Conservation (phyloP, 2,797 vertebrate genomes). For the Gallinago stenura region DNA sequence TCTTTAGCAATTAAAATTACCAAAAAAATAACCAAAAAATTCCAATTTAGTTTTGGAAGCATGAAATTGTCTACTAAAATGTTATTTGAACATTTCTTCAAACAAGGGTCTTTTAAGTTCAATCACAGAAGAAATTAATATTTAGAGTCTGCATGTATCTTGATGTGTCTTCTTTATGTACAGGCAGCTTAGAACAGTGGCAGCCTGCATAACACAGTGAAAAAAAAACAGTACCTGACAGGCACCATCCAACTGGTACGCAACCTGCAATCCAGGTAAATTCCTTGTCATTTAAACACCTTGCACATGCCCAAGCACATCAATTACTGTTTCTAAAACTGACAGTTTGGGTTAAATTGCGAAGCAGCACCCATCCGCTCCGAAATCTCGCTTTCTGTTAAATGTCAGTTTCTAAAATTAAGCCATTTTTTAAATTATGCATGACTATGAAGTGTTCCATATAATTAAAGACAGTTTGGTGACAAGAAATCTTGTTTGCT, state of each 20-base stretch:
- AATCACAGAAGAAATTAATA: not conserved
- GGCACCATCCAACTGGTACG: not conserved
- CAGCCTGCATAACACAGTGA: not conserved
- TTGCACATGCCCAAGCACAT: not conserved
- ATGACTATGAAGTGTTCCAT: not conserved
- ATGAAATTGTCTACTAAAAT: not conserved
- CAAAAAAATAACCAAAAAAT: not conserved
- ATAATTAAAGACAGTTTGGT: not conserved
- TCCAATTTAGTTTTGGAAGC: not conserved
- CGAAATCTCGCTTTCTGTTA: not conserved
- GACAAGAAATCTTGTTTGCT: not conserved
- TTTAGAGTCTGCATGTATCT: not conserved
- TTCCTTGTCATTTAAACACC: not conserved
- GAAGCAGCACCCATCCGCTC: not conserved
- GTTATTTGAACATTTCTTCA: not conserved
- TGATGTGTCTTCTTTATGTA: not conserved
- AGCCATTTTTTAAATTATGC: not conserved
- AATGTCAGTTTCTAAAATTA: not conserved
- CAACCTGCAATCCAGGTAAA: not conserved
- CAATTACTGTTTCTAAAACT: not conserved
- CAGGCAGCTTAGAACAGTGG: not conserved
- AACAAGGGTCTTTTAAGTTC: not conserved
- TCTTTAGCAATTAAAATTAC: not conserved
- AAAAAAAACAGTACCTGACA: not conserved
- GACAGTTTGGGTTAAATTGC: not conserved